Conservation (phyloP, 2,888 invertebrate genomes). For the Epinotia ramella region DNA sequence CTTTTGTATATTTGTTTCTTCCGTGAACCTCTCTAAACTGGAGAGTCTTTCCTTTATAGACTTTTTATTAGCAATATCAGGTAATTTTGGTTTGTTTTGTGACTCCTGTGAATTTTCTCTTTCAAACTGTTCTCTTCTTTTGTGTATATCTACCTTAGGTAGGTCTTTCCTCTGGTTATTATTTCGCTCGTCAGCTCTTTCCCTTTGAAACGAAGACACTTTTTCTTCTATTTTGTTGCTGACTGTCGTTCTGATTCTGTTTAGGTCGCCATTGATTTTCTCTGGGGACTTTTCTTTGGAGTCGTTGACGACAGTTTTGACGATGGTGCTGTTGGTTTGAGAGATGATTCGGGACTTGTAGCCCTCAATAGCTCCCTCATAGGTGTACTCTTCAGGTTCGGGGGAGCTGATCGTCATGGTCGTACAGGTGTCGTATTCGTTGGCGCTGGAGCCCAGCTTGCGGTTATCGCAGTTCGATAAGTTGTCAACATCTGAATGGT, state of each 20-base stretch:
- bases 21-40: conserved; percentile 88
- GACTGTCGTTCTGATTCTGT: conserved; percentile 80
- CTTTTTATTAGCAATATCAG: conserved; percentile 87
- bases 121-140: conserved; percentile 93
- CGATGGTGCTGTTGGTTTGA: conserved; percentile 80
- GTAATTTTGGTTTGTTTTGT: conserved; percentile 81
- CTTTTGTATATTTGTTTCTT: conserved; percentile 80
- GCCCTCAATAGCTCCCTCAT: conserved; percentile 94
- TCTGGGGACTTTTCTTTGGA: conserved; percentile 80
- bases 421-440: conserved; percentile 89
- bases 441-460: conserved; percentile 81
- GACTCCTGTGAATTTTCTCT: conserved; percentile 86
- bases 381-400: conserved; percentile 92
- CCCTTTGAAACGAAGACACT: conserved; percentile 85
- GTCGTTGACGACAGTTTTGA: conserved; percentile 77
- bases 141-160: conserved; percentile 93
- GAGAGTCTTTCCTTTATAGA: conserved; percentile 90
- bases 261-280: conserved; percentile 71
- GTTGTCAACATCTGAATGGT: conserved; percentile 83
- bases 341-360: conserved; percentile 92
- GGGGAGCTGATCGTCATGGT: conserved; percentile 89
- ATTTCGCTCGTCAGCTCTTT: conserved; percentile 76
- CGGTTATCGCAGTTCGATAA: conserved; percentile 79
- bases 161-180: conserved; percentile 85
- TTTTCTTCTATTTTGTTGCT: conserved; percentile 87